Conservation (phyloP, 2,888 invertebrate genomes). For the Phragmatobia fuliginosa region DNA sequence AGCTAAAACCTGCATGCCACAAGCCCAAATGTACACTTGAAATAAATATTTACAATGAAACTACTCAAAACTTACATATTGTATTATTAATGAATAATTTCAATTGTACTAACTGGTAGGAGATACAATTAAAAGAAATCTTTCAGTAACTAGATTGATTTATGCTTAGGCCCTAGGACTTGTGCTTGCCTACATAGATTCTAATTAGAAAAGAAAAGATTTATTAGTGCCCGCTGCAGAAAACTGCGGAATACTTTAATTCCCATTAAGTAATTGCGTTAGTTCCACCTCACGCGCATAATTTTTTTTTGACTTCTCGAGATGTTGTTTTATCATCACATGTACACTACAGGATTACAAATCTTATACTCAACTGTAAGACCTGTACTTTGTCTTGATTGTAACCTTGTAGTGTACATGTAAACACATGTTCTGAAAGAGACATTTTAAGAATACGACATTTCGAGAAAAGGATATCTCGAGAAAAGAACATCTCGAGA, state of each 20-base stretch:
- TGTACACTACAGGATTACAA: too few relatives aligned
- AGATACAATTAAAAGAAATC: neutral
- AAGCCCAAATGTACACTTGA: conserved; percentile 4
- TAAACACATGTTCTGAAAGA: too few relatives aligned
- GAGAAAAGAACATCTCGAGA: too few relatives aligned
- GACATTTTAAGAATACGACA: too few relatives aligned
- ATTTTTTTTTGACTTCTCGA: too few relatives aligned
- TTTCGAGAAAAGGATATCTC: too few relatives aligned
- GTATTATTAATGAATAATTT: conserved; percentile 25
- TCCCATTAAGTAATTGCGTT: too few relatives aligned
- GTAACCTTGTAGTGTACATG: too few relatives aligned
- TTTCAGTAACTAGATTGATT: neutral
- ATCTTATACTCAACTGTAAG: too few relatives aligned
- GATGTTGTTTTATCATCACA: too few relatives aligned
- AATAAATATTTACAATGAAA: conserved; percentile 32
- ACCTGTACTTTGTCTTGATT: too few relatives aligned
- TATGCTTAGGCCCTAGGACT: neutral
- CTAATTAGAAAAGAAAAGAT: neutral
- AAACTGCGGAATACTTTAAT: neutral
- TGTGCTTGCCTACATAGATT: neutral
- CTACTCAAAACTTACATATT: conserved; percentile 31
- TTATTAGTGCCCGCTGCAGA: neutral
- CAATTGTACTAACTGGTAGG: conserved; percentile 22
- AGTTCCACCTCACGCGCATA: too few relatives aligned
- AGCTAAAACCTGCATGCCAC: neutral